These are phyloP conservation scores for Dermatophagoides farinae DNA, from an alignment of 1,140 invertebrate genomes.

Conservation along the genomic window DNA sequence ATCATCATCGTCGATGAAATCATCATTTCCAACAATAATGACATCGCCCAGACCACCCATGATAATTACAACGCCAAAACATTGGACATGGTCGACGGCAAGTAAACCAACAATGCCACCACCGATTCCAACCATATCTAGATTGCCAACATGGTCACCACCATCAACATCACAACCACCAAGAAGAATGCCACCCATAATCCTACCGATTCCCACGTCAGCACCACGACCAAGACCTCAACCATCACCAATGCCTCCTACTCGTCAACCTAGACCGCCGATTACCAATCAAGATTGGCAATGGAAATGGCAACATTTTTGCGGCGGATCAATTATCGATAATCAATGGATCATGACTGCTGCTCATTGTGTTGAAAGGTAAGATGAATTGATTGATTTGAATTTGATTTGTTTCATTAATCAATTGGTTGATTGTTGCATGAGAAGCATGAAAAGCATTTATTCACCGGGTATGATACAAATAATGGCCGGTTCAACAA, in stretches of 20 bases:
- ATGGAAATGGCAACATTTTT: conserved; percentile 24
- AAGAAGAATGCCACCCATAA: background rate
- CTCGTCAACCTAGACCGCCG: background rate
- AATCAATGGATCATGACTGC: conserved; percentile 72
- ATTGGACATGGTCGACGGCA: background rate
- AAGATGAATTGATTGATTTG: conserved; percentile 13
- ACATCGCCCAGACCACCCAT: no score
- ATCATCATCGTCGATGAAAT: no score
- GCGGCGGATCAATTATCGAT: conserved; percentile 65
- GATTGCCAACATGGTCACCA: background rate
- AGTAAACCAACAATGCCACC: background rate
- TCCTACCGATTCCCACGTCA: background rate
- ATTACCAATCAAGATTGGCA: background rate
- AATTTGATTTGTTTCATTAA: conserved; percentile 19
- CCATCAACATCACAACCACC: background rate
- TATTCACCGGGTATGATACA: conserved; percentile 4
- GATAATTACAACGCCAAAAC: background rate
- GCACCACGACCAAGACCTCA: background rate
- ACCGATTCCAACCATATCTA: background rate
- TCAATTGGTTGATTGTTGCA: background rate
- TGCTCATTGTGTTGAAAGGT: conserved; percentile 80
- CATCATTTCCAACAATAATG: no score
- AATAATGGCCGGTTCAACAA: background rate
- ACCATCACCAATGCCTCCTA: background rate
- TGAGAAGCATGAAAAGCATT: background rate